Conservation (phyloP, 1,140 invertebrate genomes). For the Periplaneta americana region DNA sequence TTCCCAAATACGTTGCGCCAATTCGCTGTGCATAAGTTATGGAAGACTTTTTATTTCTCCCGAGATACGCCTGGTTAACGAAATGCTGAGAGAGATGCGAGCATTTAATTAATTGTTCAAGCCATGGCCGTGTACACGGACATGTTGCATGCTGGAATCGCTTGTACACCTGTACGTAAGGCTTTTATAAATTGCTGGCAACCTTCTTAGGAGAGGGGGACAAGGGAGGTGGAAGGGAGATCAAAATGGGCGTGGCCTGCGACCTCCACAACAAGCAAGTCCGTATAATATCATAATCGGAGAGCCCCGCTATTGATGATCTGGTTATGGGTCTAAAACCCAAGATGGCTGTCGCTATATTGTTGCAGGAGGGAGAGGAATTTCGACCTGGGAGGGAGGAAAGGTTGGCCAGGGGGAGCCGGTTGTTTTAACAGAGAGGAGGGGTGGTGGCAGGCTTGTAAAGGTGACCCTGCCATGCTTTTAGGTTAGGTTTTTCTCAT, state of each 20-base stretch:
- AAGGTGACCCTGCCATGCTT: not conserved
- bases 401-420: not conserved
- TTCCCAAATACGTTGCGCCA: too few relatives aligned
- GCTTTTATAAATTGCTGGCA: not conserved
- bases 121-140: not conserved
- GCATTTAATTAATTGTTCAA: not conserved
- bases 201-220: not conserved
- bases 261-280: not conserved
- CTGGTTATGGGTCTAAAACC: not conserved
- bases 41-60: not conserved
- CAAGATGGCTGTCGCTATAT: not conserved
- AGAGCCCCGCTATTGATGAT: not conserved
- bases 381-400: not conserved
- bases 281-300: not conserved
- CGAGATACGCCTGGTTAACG: not conserved
- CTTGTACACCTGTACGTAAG: not conserved
- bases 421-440: not conserved
- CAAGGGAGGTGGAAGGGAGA: not conserved
- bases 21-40: too few relatives aligned
- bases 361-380: not conserved
- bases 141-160: not conserved
- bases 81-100: not conserved
- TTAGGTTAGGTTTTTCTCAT: not conserved
- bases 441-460: not conserved
- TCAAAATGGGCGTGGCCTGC: not conserved